phyloP scores from a whole-genome alignment of 92 coral and sea anemone species.

The Hydrozoanthus gracilis region DNA sequence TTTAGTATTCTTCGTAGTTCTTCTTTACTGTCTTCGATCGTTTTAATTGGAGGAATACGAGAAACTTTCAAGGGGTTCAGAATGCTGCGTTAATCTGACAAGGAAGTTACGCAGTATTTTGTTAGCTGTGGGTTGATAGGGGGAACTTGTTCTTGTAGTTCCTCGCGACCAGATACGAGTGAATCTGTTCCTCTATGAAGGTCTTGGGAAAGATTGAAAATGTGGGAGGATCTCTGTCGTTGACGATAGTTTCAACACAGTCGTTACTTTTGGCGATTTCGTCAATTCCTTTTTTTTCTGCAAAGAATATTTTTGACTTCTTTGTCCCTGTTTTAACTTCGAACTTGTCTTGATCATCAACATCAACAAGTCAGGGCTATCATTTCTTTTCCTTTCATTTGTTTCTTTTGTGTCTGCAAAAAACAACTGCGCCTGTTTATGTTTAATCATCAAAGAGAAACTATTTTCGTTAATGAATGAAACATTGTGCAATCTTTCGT shows the following conservation, averaged over 20 bases:
- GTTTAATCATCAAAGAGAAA: no score
- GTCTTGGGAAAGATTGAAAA: constrained; percentile 15
- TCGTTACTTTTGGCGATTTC: not conserved
- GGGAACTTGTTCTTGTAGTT: not conserved
- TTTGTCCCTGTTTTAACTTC: constrained; percentile 4
- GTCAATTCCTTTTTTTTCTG: not conserved
- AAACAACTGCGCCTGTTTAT: no score
- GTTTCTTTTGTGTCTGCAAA: no score
- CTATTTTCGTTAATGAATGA: no score
- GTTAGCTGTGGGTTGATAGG: not conserved
- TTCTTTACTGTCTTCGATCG: not conserved
- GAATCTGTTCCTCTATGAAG: constrained; percentile 12
- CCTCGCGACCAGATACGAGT: not conserved
- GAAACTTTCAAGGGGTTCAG: constrained; percentile 5
- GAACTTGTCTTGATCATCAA: not conserved
- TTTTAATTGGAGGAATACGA: not conserved
- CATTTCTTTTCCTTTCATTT: not conserved
- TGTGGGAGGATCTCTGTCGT: not conserved
- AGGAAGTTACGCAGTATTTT: not conserved
- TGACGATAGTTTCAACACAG: not conserved
- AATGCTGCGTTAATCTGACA: not conserved
- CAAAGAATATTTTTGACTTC: constrained; percentile 14
- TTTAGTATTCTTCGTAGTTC: not conserved
- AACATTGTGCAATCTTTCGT: no score
- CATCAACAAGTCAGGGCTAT: not conserved